phyloP scores from a whole-genome alignment of 2,113 vertebrate species.

The Argyrosomus japonicus region DNA sequence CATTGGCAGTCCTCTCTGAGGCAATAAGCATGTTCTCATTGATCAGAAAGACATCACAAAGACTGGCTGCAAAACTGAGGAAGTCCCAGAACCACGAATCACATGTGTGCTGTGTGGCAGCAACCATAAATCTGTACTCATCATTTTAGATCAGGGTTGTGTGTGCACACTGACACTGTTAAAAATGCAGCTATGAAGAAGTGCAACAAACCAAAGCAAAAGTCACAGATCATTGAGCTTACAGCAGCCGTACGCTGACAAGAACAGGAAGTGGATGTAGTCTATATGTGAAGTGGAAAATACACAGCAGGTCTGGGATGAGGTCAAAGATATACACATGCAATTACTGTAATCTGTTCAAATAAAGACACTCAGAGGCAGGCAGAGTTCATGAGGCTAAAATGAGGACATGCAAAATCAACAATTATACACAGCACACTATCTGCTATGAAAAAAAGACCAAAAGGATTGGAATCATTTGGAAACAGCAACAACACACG shows the following conservation, averaged over 20 bases:
- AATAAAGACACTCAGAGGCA: background rate
- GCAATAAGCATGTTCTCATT: conserved; percentile 41
- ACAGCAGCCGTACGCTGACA: background rate
- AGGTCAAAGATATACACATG: background rate
- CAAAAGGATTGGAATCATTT: background rate
- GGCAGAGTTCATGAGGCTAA: background rate
- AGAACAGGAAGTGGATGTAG: conserved; percentile 53
- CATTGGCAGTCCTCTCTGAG: conserved; percentile 61
- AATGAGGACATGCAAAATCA: background rate
- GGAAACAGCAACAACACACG: background rate
- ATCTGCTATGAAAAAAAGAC: background rate
- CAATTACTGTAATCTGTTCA: background rate
- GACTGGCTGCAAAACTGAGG: conserved; percentile 41
- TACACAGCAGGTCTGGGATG: conserved; percentile 16
- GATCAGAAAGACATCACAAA: conserved; percentile 3
- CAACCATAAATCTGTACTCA: background rate
- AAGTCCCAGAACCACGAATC: conserved; percentile 54
- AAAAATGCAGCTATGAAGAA: background rate
- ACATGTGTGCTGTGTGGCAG: background rate
- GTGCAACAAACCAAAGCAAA: background rate
- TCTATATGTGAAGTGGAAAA: conserved; percentile 4
- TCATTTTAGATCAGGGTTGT: background rate
- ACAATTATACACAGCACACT: background rate
- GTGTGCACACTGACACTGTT: background rate
- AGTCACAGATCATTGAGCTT: background rate